Conservation (phyloP, 2,113 vertebrate species). For the Grammomys dolichurus region DNA sequence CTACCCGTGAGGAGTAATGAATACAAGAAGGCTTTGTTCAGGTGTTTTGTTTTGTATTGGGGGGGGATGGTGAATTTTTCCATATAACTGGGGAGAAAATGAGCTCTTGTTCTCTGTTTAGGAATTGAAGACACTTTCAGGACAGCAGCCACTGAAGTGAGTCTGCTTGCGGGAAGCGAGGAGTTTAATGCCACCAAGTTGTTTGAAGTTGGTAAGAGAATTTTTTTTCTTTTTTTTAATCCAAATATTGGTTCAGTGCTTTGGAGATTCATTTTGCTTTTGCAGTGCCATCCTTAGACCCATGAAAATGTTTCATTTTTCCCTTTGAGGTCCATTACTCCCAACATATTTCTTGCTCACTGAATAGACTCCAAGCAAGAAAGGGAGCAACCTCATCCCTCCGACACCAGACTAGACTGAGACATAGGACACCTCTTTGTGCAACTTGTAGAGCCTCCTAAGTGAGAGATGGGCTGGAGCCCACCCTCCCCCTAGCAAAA, state of each 20-base stretch:
- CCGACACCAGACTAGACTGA: neutral
- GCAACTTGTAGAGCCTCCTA: neutral
- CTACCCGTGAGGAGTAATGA: conserved; percentile 50
- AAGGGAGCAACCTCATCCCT: neutral
- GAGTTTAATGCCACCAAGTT: conserved; percentile 98
- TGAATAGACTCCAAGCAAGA: neutral
- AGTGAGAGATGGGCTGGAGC: neutral
- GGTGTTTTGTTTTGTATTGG: conserved; percentile 64
- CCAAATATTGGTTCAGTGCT: conserved; percentile 75
- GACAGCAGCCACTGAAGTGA: conserved; percentile 97
- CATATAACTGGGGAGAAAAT: conserved; percentile 67
- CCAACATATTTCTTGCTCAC: conserved; percentile 38
- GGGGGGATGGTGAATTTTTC: conserved; percentile 24
- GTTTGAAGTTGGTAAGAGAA: conserved; percentile 96
- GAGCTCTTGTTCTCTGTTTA: conserved; percentile 83
- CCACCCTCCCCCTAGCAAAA: neutral
- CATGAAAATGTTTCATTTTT: conserved; percentile 47
- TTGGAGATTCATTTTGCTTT: conserved; percentile 58
- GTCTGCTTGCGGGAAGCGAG: conserved; percentile 95
- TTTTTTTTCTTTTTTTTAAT: conserved; percentile 23
- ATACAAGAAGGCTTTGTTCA: conserved; percentile 73
- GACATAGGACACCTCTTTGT: too few species aligned
- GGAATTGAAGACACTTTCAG: conserved; percentile 98
- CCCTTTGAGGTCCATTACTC: neutral
- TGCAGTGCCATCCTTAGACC: conserved; percentile 48